Percentiles rank a stretch among this genome's conserved stretches.
Conservation (phyloP, 2,797 vertebrate genomes). For the Eulemur rubriventer region DNA sequence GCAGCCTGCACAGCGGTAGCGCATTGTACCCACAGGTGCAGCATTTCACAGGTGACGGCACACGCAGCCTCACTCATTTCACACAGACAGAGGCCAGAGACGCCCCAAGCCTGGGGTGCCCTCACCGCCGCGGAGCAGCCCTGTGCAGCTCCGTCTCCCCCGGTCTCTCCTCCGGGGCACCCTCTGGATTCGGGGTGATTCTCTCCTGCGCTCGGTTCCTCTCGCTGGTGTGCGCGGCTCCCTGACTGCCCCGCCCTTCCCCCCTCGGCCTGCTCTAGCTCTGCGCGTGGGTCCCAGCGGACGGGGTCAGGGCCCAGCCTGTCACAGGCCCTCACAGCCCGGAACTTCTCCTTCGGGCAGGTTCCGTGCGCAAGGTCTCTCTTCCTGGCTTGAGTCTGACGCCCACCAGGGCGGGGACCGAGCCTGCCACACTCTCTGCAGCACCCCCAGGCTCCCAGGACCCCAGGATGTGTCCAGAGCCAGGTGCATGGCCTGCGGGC, state of each 20-base stretch:
- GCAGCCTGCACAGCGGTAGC: not conserved
- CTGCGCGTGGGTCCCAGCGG: not conserved
- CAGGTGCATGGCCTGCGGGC: accelerated
- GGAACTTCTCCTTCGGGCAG: too few relatives aligned
- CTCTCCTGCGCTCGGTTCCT: not conserved
- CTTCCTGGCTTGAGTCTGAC: too few relatives aligned
- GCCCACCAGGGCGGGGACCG: too few relatives aligned
- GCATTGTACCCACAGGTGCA: not conserved
- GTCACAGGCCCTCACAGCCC: not conserved
- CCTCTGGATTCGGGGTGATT: not conserved
- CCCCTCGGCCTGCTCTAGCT: not conserved
- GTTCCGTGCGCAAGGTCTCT: too few relatives aligned
- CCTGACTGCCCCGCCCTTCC: not conserved
- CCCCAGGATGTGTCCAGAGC: too few relatives aligned
- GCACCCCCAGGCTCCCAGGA: too few relatives aligned
- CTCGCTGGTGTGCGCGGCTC: not conserved
- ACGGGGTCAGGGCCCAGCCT: not conserved
- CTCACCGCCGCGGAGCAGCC: not conserved
- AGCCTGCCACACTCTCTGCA: too few relatives aligned
- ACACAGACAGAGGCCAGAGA: not conserved
- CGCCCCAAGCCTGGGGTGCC: not conserved
- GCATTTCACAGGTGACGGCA: too few relatives aligned
- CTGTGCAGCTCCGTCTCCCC: accelerated
- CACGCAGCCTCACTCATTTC: not conserved
- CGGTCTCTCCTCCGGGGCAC: not conserved